Percentiles rank a stretch among this genome's conserved stretches.
These are phyloP conservation scores for Pseudanteris insignis DNA, from an alignment of 2,888 invertebrate species.

Conservation along the genomic window DNA sequence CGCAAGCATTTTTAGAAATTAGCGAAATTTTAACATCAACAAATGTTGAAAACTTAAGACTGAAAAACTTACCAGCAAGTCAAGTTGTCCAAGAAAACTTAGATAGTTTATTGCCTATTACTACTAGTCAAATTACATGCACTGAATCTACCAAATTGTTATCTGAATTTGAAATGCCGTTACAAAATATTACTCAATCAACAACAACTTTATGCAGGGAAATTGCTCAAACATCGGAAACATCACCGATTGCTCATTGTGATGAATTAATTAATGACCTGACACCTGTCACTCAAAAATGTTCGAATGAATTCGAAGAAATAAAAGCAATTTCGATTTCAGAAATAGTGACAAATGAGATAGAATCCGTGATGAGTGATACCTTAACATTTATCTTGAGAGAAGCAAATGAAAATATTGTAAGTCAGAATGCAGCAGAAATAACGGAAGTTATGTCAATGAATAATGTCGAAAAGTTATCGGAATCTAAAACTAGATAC, in stretches of 20 bases:
- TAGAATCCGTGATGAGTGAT: constrained; percentile 40
- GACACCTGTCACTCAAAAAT: constrained; percentile 49
- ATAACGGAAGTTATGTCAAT: constrained; percentile 50
- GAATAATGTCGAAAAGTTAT: constrained; percentile 46
- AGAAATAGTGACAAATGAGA: too few relatives aligned
- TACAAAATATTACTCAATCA: constrained; percentile 61
- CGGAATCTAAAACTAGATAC: constrained; percentile 16
- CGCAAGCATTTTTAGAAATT: constrained; percentile 56
- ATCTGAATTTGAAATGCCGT: constrained; percentile 24
- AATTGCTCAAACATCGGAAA: constrained; percentile 54
- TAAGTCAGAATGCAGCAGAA: constrained; percentile 56
- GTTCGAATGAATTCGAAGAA: constrained; percentile 52
- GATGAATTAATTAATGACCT: constrained; percentile 47
- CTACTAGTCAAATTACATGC: constrained; percentile 51
- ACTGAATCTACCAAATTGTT: constrained; percentile 50
- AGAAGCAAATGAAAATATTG: constrained; percentile 52
- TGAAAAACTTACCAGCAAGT: constrained; percentile 47
- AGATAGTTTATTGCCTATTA: constrained; percentile 52
- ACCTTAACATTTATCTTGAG: constrained; percentile 53
- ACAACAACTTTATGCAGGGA: constrained; percentile 59
- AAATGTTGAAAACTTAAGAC: constrained; percentile 52
- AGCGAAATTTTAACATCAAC: constrained; percentile 50
- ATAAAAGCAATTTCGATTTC: too few relatives aligned
- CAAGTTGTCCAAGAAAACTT: constrained; percentile 53
- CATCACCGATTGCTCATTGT: constrained; percentile 49